phyloP scores from a whole-genome alignment of 2,113 vertebrate genomes.

The Balaeniceps rex region DNA sequence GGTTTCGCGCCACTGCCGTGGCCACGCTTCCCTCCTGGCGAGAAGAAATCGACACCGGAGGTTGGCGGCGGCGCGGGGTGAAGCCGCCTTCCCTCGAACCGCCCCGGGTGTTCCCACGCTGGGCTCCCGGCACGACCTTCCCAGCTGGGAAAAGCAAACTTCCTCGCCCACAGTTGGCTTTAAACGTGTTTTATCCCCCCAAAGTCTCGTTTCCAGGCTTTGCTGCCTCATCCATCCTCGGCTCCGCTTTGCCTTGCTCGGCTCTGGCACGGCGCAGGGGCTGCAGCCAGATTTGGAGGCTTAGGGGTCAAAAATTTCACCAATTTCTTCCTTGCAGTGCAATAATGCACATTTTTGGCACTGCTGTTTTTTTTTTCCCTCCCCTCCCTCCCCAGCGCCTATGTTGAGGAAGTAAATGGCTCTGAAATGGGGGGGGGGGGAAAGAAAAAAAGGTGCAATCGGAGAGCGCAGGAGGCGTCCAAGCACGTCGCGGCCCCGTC shows the following conservation, averaged over 20 bases:
- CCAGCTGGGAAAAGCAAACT: too few species aligned
- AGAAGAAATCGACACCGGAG: too few species aligned
- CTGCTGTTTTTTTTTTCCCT: not conserved
- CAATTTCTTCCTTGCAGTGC: not conserved
- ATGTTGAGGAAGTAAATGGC: not conserved
- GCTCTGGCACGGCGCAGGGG: fast-evolving
- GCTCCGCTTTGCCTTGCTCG: not conserved
- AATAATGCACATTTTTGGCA: not conserved
- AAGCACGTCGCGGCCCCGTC: not conserved
- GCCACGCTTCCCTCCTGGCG: not conserved
- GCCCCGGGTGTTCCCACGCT: not conserved
- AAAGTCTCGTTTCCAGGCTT: not conserved
- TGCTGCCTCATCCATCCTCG: not conserved
- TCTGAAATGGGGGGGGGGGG: not conserved
- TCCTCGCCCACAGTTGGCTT: too few species aligned
- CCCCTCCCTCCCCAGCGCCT: fast-evolving
- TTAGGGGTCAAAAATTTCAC: too few species aligned
- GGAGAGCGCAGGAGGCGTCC: not conserved
- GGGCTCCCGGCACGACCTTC: too few species aligned
- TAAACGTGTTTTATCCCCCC: too few species aligned
- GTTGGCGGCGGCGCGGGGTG: too few species aligned
- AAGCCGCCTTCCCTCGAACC: too few species aligned
- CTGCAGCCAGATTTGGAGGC: not conserved
- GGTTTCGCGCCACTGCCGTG: not conserved
- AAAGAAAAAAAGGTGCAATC: not conserved